Base-by-base conservation (phyloP, 2,888 invertebrate genomes). In the Atherix ibis region DNA sequence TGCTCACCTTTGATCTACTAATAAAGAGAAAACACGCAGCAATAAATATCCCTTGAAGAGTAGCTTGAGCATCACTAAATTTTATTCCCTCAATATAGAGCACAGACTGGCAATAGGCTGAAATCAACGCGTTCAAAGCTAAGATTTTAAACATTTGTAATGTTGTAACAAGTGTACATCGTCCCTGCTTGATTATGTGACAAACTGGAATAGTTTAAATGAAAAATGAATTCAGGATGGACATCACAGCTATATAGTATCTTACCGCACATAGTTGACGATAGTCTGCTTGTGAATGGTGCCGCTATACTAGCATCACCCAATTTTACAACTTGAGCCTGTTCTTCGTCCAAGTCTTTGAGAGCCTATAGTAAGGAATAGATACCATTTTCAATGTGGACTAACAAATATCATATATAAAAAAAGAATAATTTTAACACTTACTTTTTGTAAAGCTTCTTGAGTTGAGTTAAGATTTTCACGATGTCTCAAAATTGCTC, bases 131-230 rank as follows among this genome's bases (percentile, higher is more conserved):
- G 59, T 99, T 98, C 35, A 99, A 64, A 0, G 98, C 98, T 36
- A 99, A 66, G 48, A 99, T 99, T 68, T 99, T 99, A 66, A 99
- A 99, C 98, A 99, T 99, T 63, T 99, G 98, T 39, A 99, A 67
- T 0, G 98, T 99, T 1, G 98, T 99, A 14, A 99, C 98, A 39
- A 99, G 66, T 0, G 98, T 99, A 58, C 98, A 99, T 15, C 98
- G 77, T 2, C 98, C 98, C 67, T 99, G 98, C 58, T 98, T 98
- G 52, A 99, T 95, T 42, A 99, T 88, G 65, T 98, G 94, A 54
- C 94, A 97, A 52, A 98, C 95, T 94, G 67, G 34, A 71, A 67
- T 22, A 43, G 13, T 8, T 8, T 22, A 22, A 22, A 22, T 22
- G 10, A 22, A 22, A 10, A 22, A 8, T 22, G 6, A 22, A 10